Base-by-base conservation (phyloP, 2,888 invertebrate species). In the Gastrophysa polygoni region DNA sequence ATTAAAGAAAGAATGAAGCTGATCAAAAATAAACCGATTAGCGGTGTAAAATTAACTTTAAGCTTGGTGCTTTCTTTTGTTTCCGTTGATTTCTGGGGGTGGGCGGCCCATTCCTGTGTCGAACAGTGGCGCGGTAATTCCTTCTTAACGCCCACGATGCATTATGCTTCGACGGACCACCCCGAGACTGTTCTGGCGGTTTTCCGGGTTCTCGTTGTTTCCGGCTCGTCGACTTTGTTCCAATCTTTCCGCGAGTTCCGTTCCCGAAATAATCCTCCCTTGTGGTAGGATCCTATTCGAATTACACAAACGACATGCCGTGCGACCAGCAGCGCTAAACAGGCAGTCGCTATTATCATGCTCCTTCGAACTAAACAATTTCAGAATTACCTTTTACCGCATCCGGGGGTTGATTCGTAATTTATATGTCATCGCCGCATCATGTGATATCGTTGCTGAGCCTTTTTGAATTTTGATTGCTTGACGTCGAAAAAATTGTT, bases 181-280 rank as follows among this genome's bases (percentile, higher is more conserved):
- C 67, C 71, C 74, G 71, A 72, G 70, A 69, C 71, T 69, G 60
- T 66, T 44, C 59, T 58, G 51, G 34, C 59, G 63, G 59, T 56
- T 57, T 57, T 64, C 61, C 64, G 64, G 61, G 73, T 73, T 76
- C 76, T 76, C 75, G 76, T 79, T 78, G 77, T 80, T 81, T 79
- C 78, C 80, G 80, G 74, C 77, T 80, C 81, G 81, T 80, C 81
- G 78, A 78, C 75, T 78, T 77, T 74, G 77, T 78, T 77, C 74
- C 75, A 74, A 79, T 78, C 78, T 79, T 80, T 78, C 79, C 78
- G 78, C 78, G 75, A 78, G 77, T 78, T 78, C 75, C 77, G 70
- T 75, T 75, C 70, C n/a, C 71, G 68, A 78, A 78, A 77, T 80
- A 79, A 79, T 78, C 77, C 75, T 72, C 69, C 72, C 73, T 64